Conservation (phyloP, 2,113 vertebrate genomes). For the Alouatta palliata region DNA sequence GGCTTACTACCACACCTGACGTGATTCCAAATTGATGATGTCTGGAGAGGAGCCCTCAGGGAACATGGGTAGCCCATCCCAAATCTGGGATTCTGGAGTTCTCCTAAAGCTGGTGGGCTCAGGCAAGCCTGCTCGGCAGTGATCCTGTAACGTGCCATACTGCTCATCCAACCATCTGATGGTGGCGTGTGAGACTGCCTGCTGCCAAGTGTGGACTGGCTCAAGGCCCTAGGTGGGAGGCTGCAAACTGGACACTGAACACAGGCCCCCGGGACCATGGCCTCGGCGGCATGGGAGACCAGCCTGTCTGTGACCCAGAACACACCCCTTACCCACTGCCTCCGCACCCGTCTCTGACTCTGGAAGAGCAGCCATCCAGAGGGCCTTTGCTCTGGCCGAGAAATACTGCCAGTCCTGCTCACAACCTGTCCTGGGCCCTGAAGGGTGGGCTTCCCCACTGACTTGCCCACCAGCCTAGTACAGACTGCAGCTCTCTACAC, state of each 20-base stretch:
- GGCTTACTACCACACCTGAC: neutral
- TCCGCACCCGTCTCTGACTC: neutral
- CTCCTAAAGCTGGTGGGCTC: no score
- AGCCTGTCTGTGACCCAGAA: neutral
- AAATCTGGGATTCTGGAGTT: neutral
- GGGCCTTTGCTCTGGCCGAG: neutral
- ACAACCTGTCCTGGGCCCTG: neutral
- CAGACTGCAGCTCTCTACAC: neutral
- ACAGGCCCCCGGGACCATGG: neutral
- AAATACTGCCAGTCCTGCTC: neutral
- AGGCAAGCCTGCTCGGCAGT: neutral
- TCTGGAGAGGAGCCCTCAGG: neutral
- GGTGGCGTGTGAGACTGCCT: neutral
- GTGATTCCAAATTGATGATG: neutral
- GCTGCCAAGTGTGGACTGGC: neutral
- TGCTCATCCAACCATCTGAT: neutral
- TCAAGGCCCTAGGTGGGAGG: fast-evolving
- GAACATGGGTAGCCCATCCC: no score
- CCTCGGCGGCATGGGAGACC: neutral
- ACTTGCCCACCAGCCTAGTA: neutral
- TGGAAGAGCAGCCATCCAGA: neutral
- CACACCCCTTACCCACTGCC: neutral
- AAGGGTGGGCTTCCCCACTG: neutral
- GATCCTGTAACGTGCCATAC: neutral
- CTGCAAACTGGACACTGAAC: neutral